These are phyloP conservation scores for Crotalus viridis DNA, from an alignment of 2,113 vertebrate species.

Conservation along the genomic window DNA sequence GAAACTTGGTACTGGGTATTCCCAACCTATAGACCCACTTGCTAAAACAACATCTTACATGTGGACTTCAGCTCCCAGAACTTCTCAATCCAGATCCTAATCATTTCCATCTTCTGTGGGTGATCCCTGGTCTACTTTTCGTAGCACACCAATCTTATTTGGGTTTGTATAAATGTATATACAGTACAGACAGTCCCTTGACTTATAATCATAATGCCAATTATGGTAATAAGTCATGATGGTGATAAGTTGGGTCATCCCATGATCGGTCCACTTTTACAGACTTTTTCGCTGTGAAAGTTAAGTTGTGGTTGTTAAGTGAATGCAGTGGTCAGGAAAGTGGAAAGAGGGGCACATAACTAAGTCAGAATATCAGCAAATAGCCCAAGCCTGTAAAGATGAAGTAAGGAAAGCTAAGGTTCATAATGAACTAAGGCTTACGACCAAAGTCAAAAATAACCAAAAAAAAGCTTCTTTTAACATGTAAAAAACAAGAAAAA, in stretches of 20 bases:
- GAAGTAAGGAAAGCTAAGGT: no score
- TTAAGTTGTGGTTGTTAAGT: no score
- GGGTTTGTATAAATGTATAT: not conserved
- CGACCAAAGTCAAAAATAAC: no score
- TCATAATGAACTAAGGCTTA: no score
- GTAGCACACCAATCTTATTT: not conserved
- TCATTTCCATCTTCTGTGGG: not conserved
- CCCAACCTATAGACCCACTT: not conserved
- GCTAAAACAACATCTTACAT: not conserved
- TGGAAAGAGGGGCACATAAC: no score
- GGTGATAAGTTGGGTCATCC: not conserved
- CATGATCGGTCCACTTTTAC: not conserved
- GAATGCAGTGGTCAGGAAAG: no score
- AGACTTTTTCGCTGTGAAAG: not conserved
- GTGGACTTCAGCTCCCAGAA: not conserved
- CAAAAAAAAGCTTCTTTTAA: no score
- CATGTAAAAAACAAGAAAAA: no score
- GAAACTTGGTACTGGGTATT: not conserved
- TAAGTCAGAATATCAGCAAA: no score
- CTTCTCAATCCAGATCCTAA: not conserved
- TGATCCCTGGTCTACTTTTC: not conserved
- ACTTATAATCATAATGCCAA: not conserved
- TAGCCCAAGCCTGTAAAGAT: no score
- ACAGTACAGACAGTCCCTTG: accelerated
- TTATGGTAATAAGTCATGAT: not conserved